Percentiles rank a stretch among this genome's conserved stretches.
phyloP scores from a whole-genome alignment of 1,140 invertebrate species.

The Cyphomyrmex costatus region DNA sequence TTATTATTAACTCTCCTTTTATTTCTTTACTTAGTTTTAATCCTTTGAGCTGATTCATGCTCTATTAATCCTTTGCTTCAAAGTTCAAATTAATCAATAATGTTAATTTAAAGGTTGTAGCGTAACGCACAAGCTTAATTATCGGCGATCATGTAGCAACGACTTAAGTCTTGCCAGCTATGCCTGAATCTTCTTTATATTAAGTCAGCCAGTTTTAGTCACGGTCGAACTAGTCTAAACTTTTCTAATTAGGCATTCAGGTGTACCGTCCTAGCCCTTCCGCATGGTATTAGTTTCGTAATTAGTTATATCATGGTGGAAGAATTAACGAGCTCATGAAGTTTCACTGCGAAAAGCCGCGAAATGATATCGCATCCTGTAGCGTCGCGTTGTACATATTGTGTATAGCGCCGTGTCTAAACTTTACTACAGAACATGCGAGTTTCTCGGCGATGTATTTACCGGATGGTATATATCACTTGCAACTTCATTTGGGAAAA shows the following conservation, averaged over 20 bases:
- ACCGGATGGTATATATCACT: neutral
- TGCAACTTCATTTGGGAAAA: neutral
- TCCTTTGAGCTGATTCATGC: neutral
- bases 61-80: neutral
- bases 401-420: constrained; percentile 21
- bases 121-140: constrained; percentile 36
- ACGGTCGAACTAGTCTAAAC: constrained; percentile 44
- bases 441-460: constrained; percentile 20
- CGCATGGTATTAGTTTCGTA: constrained; percentile 52
- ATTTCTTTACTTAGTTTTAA: neutral
- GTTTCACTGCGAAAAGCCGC: constrained; percentile 29
- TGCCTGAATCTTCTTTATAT: constrained; percentile 34
- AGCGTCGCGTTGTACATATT: constrained; percentile 27
- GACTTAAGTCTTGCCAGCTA: constrained; percentile 12
- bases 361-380: constrained; percentile 36
- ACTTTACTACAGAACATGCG: constrained; percentile 29
- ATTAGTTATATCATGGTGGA: constrained; percentile 53
- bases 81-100: constrained; percentile 47
- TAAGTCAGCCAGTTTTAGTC: constrained; percentile 33
- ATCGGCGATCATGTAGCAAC: constrained; percentile 40
- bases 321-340: constrained; percentile 50
- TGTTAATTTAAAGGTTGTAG: neutral
- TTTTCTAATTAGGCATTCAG: constrained; percentile 62
- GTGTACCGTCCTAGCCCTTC: neutral
- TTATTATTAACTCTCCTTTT: neutral